phyloP scores from a whole-genome alignment of 2,888 invertebrate species.

The Boloria selene region DNA sequence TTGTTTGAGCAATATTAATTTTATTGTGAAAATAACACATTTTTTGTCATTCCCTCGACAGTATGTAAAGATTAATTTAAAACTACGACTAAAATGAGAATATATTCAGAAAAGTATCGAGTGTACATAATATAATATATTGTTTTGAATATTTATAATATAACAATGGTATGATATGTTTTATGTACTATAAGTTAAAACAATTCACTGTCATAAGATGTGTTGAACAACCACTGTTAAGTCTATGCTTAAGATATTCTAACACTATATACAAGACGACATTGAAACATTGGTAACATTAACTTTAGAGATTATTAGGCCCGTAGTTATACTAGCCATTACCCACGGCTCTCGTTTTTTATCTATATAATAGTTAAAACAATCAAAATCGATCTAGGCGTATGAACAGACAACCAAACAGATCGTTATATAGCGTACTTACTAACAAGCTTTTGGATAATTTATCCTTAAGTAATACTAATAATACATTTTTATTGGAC shows the following conservation, averaged over 20 bases:
- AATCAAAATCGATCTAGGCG: slow-evolving; percentile 17
- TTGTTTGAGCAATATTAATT: slow-evolving; percentile 69
- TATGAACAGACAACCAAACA: slow-evolving; percentile 11
- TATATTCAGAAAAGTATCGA: slow-evolving; percentile 10
- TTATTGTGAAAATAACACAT: slow-evolving; percentile 9
- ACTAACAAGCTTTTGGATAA: slow-evolving; percentile 11
- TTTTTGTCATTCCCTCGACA: slow-evolving; percentile 30
- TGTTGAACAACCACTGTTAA: slow-evolving; percentile 59
- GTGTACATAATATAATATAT: slow-evolving; percentile 2
- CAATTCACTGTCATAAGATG: slow-evolving; percentile 60
- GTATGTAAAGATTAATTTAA: slow-evolving; percentile 11
- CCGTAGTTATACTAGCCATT: slow-evolving; percentile 15
- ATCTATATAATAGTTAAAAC: neutral
- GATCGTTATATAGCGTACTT: slow-evolving; percentile 8
- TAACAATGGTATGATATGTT: slow-evolving; percentile 69
- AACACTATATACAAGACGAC: slow-evolving; percentile 63
- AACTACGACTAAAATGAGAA: slow-evolving; percentile 24
- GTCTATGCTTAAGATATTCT: slow-evolving; percentile 45
- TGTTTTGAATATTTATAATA: slow-evolving; percentile 31
- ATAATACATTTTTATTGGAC: slow-evolving; percentile 31
- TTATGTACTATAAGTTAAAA: slow-evolving; percentile 75
- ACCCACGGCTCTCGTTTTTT: too few relatives aligned
- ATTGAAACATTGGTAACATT: slow-evolving; percentile 68
- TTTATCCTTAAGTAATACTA: slow-evolving; percentile 9
- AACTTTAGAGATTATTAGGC: slow-evolving; percentile 56